These are phyloP conservation scores for Girardinus metallicus DNA, from an alignment of 2,797 vertebrate species.

Conservation along the genomic window DNA sequence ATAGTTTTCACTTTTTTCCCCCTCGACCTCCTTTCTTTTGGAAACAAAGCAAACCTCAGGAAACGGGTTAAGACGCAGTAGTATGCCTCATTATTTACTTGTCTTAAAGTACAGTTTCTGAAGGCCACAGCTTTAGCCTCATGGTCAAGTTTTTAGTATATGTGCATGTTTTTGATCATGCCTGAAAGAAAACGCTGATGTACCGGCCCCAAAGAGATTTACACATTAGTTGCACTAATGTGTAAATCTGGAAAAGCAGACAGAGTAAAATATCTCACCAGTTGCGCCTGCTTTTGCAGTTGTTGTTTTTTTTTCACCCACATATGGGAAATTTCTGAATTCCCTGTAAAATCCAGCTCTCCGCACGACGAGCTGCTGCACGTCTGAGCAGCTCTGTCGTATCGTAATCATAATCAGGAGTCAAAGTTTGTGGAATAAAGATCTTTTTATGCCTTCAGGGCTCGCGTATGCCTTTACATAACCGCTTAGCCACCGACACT, in stretches of 20 bases:
- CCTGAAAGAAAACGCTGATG: not conserved
- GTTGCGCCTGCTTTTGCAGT: not conserved
- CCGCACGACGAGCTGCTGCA: not conserved
- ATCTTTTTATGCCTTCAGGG: not conserved
- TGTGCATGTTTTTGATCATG: not conserved
- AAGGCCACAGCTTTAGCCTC: not conserved
- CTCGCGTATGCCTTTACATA: conserved; percentile 17
- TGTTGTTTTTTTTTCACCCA: not conserved
- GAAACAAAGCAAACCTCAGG: not conserved
- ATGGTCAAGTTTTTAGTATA: not conserved
- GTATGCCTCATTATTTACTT: not conserved
- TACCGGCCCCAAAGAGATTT: not conserved
- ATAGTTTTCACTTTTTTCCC: not conserved
- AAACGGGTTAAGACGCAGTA: not conserved
- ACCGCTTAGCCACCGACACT: conserved; percentile 16
- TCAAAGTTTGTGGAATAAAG: not conserved
- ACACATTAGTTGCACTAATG: not conserved
- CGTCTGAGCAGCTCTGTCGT: conserved; percentile 10
- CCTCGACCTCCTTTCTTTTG: not conserved
- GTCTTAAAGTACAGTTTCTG: not conserved
- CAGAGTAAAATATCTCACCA: not conserved
- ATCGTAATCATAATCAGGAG: conserved; percentile 16
- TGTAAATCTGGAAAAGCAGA: not conserved
- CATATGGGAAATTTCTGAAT: not conserved
- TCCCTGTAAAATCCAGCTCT: not conserved